Base-by-base conservation (phyloP, 23 tunicate genomes). In the Halocynthia roretzi region DNA sequence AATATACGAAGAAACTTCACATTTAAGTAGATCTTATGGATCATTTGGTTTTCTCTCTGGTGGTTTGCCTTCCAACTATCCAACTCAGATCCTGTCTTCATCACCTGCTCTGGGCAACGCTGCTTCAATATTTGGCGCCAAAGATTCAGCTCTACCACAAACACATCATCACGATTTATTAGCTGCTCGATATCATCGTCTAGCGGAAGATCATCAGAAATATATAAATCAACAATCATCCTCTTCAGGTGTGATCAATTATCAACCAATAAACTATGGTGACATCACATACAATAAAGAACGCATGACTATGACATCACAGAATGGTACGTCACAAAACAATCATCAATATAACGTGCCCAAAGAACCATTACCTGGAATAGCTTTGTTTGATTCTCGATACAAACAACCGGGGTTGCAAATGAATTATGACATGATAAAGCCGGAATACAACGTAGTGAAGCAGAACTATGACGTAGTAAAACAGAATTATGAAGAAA, bases 1-100 rank as follows among this genome's bases (percentile, higher is more conserved):
- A 71, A 76, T 87, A 5, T 87, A 77, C 75, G 86, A 87, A 62
- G 85, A 87, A 31, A 82, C 93, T 22, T 18, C 83, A 14, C 50
- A 75, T 21, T 56, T 87, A 15, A 71, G 85, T 50, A 68, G 74
- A 65, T 20, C 15, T 10, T 65, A 65, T 48, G 70, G 31, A 9
- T 48, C 70, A 15, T 65, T 65, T 65, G 70, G 70, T 15, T 65
- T 65, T 9, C 31, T 65, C 0, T 9, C 70, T 8, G 70, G 70
- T 40, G 70, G 70, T 20, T 20, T 65, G 48, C n/a, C 70, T 48
- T 40, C 48, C 19, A 20, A 65, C 19, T n/a, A 14, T 58, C 70
- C 22, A 40, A 9, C 70, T 11, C 70, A 65, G 10, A 10, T 65
- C 10, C 10, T 65, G 2, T 48, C 70, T 11, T 40, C 70, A 11